Base-by-base conservation (phyloP, 2,113 vertebrate species). In the Cairina moschata region DNA sequence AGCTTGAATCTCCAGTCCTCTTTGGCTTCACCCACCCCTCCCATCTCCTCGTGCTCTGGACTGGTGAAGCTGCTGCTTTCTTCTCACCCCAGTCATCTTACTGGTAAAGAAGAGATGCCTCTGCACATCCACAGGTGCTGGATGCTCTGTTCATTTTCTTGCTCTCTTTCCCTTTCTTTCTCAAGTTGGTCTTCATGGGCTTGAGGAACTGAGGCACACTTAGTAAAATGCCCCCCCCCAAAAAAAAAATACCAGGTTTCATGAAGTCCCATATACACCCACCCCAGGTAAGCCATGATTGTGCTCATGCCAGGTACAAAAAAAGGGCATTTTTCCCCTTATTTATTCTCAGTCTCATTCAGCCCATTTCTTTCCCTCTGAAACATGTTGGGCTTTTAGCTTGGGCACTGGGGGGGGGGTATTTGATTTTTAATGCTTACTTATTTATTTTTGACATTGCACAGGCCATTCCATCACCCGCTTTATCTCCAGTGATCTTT, bases 361-460 rank as follows among this genome's bases (percentile, higher is more conserved):
- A 75, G 22, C 15, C 42, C 8, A 0, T 34, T 44, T 38, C 52
- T 79, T 54, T 54, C 56, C 55, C 79, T 71, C 13, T 0, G 1
- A 42, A 86, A 12, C n/a, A 13, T 0, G 0, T 31, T 28, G 56
- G 68, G 77, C 48, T 93, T 67, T 59, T 54, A 56, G 6, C 55
- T 55, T 8, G 3, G 40, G 79, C 36, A 2, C 25, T 16, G 3
- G 9, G 21, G 29, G 46, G 38, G 38, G 11, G 17, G 3, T 13
- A 73, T 54, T 76, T 72, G 93, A 34, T 91, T 94, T 91, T 92
- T 82, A 86, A 93, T 84, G 89, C 91, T 83, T 13, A 68, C 15
- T 46, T 94, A 89, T 97, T 97, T 96, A 91, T 95, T 90, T 96
- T 87, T 84, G 95, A 78, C 87, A 29, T 29, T 46, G 38, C 83